Percentiles rank a stretch among this genome's conserved stretches.
Evolutionary conservation across 2,888 invertebrate species (phyloP).

Genomic region (Drosophila subsilvestris): DNA sequence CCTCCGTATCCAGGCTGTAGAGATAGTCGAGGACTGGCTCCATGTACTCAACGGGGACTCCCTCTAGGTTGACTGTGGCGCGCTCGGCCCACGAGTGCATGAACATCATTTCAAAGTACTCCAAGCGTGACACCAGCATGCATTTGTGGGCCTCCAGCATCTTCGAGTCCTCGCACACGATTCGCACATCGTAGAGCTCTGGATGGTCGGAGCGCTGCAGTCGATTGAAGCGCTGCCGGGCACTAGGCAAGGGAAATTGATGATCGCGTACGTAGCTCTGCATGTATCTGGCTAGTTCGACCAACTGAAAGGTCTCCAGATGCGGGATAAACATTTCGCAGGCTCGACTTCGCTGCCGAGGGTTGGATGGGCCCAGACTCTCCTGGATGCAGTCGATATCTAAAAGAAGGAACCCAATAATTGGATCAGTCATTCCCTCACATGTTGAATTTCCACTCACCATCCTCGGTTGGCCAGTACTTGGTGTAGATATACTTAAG

Average conservation of each 20-base stretch:
- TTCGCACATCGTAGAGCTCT: constrained; percentile 87
- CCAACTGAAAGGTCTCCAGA: constrained; percentile 78
- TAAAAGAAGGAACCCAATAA: constrained; percentile 31
- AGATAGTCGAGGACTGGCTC: constrained; percentile 90
- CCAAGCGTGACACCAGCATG: constrained; percentile 91
- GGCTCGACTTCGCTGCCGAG: constrained; percentile 55
- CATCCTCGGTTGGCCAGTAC: constrained; percentile 79
- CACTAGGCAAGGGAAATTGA: constrained; percentile 61
- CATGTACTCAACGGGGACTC: constrained; percentile 84
- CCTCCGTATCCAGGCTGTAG: constrained; percentile 88
- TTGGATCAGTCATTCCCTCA: neutral
- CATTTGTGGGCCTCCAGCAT: constrained; percentile 90
- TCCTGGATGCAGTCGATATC: constrained; percentile 81
- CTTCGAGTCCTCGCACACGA: constrained; percentile 85
- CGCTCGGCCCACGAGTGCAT: constrained; percentile 88
- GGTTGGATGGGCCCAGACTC: constrained; percentile 75
- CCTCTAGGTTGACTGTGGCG: constrained; percentile 76
- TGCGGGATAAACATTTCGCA: constrained; percentile 75
- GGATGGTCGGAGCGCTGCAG: constrained; percentile 85
- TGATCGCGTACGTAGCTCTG: constrained; percentile 59
- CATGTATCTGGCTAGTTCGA: constrained; percentile 76
- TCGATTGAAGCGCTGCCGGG: constrained; percentile 68
- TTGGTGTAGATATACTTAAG: constrained; percentile 88
- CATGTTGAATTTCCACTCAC: constrained; percentile 51
- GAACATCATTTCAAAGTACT: constrained; percentile 94